A percentile compares a stretch with the other conserved stretches of the same genome.
phyloP scores from a whole-genome alignment of 23 tunicate species.

The Trididemnum miniatum region DNA sequence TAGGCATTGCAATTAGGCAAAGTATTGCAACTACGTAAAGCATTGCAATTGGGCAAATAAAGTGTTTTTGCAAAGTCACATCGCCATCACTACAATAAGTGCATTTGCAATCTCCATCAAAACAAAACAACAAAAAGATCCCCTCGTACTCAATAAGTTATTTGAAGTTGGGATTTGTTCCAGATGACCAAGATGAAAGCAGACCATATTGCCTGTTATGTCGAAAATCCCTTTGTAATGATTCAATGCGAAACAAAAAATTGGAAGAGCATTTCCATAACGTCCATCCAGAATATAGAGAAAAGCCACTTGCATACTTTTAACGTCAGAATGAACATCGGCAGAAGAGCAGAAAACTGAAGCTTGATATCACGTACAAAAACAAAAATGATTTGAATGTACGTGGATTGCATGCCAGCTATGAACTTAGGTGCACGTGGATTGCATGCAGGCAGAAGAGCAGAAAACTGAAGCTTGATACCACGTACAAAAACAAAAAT shows the following conservation, averaged over 20 bases:
- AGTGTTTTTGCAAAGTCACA: too few relatives aligned
- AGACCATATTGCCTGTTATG: conserved; percentile 15
- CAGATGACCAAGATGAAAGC: conserved; percentile 6
- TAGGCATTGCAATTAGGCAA: too few relatives aligned
- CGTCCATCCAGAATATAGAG: conserved; percentile 20
- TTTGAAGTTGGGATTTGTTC: conserved; percentile 30
- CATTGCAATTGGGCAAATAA: too few relatives aligned
- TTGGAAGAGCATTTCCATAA: conserved; percentile 16
- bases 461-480: too few relatives aligned
- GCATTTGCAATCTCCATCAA: too few relatives aligned
- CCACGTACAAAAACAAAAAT: not conserved
- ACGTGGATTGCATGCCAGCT: conserved; percentile 27
- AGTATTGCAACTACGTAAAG: too few relatives aligned
- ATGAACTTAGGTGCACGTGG: conserved; percentile 35
- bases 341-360: conserved; percentile 4
- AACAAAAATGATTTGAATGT: not conserved
- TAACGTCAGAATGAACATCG: conserved; percentile 16
- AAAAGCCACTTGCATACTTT: conserved; percentile 16
- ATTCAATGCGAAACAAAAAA: conserved; percentile 26
- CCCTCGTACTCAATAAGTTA: not conserved
- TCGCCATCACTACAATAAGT: too few relatives aligned
- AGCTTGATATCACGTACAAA: not conserved
- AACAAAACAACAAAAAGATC: not conserved
- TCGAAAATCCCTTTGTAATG: conserved; percentile 21
- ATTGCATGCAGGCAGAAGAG: too few relatives aligned